These are phyloP conservation scores for Benitochromis conjunctus DNA, from an alignment of 2,113 vertebrate species.

Conservation along the genomic window DNA sequence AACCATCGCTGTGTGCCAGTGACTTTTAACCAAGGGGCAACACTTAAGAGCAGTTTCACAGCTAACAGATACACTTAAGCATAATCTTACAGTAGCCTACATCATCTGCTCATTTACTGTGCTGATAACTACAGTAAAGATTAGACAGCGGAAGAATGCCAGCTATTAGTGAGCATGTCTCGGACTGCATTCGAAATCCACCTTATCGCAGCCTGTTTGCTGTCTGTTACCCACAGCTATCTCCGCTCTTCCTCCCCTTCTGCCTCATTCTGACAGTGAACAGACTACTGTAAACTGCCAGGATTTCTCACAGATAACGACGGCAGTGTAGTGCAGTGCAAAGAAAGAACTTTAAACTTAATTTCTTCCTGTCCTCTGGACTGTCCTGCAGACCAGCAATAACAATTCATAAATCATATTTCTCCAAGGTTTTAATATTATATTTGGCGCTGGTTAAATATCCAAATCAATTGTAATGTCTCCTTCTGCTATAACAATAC, in stretches of 20 bases:
- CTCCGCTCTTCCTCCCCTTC: conserved; percentile 42
- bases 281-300: conserved; percentile 58
- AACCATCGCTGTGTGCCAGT: neutral
- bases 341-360: neutral
- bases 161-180: conserved; percentile 1
- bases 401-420: neutral
- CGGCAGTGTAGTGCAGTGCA: neutral
- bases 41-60: neutral
- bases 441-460: neutral
- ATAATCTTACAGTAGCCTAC: neutral
- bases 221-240: conserved; percentile 45
- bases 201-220: conserved; percentile 50
- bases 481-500: neutral
- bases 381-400: neutral
- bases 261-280: conserved; percentile 44
- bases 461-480: neutral
- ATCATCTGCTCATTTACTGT: conserved; percentile 21
- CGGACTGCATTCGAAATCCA: neutral
- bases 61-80: neutral
- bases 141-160: conserved; percentile 26
- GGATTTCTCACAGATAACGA: conserved; percentile 50
- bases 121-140: conserved; percentile 20
- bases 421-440: neutral
- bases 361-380: neutral
- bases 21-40: neutral